phyloP scores from a whole-genome alignment of 1,140 invertebrate species.

The Temnothorax curvispinosus region DNA sequence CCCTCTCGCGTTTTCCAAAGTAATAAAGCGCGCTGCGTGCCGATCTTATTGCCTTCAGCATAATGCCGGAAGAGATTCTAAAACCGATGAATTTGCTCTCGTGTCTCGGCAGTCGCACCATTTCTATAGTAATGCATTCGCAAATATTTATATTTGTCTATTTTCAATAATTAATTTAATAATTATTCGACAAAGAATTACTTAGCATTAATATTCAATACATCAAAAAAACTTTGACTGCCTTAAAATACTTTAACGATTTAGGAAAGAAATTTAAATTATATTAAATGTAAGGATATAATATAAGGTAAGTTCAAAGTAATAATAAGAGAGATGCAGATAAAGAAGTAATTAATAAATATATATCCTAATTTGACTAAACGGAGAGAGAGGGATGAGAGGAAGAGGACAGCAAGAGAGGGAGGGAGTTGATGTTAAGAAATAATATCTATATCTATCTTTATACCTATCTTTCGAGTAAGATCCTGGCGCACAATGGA shows the following conservation, averaged over 20 bases:
- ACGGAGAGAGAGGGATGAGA: too few species aligned
- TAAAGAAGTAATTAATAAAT: background rate
- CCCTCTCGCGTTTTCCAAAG: conserved; percentile 31
- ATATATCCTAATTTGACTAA: background rate
- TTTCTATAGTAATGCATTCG: background rate
- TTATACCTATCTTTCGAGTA: background rate
- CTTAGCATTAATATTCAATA: background rate
- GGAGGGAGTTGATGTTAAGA: background rate
- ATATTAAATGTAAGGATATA: background rate
- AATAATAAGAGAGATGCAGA: background rate
- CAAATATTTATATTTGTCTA: background rate
- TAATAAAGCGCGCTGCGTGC: conserved; percentile 63
- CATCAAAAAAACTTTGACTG: background rate
- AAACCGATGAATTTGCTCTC: background rate
- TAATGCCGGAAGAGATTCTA: background rate
- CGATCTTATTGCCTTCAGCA: conserved; percentile 41
- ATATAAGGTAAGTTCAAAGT: background rate
- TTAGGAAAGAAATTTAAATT: background rate
- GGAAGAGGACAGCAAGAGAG: too few species aligned
- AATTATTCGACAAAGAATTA: background rate
- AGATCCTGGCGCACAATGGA: too few species aligned
- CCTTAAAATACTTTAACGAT: background rate
- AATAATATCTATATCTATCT: background rate
- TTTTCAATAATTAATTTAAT: background rate
- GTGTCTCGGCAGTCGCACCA: background rate